A percentile compares a stretch with the other conserved stretches of the same genome.
Conservation (phyloP, 2,888 invertebrate genomes). For the Drosophila borealis region DNA sequence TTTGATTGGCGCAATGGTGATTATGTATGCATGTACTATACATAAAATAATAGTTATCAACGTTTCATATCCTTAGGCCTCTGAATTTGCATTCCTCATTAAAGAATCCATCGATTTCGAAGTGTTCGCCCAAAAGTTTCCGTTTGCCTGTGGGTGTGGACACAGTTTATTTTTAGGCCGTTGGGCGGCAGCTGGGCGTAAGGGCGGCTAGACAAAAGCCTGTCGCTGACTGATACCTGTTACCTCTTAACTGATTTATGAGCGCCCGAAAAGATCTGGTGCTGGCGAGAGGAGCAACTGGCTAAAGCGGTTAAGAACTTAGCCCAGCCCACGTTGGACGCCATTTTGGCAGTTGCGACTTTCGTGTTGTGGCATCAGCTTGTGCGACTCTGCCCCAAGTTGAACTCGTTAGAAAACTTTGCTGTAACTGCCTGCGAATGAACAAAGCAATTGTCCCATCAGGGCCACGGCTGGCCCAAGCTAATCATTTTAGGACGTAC, state of each 20-base stretch:
- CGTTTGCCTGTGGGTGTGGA: not conserved
- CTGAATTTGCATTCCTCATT: constrained; percentile 46
- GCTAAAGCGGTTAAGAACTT: not conserved
- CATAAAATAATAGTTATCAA: constrained; percentile 50
- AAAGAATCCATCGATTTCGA: constrained; percentile 25
- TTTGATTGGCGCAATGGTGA: constrained; percentile 62
- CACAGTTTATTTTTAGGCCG: constrained; percentile 23
- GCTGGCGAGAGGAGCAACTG: not conserved
- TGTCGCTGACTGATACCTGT: constrained; percentile 12
- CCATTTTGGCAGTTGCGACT: constrained; percentile 4
- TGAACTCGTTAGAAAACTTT: constrained; percentile 40
- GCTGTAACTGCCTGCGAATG: constrained; percentile 4
- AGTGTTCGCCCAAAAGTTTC: not conserved
- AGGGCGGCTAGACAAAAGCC: not conserved
- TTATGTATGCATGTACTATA: constrained; percentile 35
- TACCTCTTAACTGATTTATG: constrained; percentile 11
- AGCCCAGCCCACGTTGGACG: constrained; percentile 14
- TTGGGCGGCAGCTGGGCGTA: not conserved
- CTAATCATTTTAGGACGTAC: not conserved
- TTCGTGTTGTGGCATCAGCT: constrained; percentile 17
- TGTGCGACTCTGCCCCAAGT: constrained; percentile 26
- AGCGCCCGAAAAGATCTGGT: not conserved
- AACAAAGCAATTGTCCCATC: not conserved
- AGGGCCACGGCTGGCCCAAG: not conserved
- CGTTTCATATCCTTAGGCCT: constrained; percentile 17